Base-by-base conservation (phyloP, 2,113 vertebrate genomes). In the Alethe castanea region DNA sequence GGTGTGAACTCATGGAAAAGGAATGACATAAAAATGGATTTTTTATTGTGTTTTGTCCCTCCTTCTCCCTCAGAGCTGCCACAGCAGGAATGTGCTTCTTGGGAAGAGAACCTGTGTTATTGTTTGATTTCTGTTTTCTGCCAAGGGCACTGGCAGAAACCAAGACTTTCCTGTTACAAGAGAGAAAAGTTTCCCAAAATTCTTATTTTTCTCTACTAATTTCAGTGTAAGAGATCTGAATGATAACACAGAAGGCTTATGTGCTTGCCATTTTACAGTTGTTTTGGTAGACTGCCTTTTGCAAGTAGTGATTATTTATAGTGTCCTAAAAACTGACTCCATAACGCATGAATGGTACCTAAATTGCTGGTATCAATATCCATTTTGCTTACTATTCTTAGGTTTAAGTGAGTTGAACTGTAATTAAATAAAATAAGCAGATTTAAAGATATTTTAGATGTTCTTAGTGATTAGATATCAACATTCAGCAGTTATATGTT, bases 371-470 rank as follows among this genome's bases (percentile, higher is more conserved):
- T 40, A 78, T 56, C 22, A 56, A 26, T 45, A 36, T 11, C 65
- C 13, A 8, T 61, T 81, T 81, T 81, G 8, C 15, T 88, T 62
- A 57, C 79, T 92, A 84, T 85, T 94, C 53, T 82, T 81, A 72
- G 77, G 59, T 56, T 84, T 81, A 66, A 79, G 59, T 50, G 92
- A 94, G 25, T 85, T 96, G 76, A 95, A 81, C 70, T 81, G 78
- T 95, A 97, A 95, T 93, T 69, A 96, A 97, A 96, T 94, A 95
- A 97, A 97, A 73, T 71, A 96, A 94, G 74, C 29, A 76, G 36
- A 90, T 79, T 93, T 88, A 87, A 95, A 69, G 54, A 81, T 45
- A 14, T 12, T 83, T 97, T 92, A 96, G 86, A 87, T 94, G 47
- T 84, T 64, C 57, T 89, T 40, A 60, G 18, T 76, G 71, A 88